Evolutionary conservation across 1,140 invertebrate species (phyloP).

Genomic region (Scaptomyza graminum): DNA sequence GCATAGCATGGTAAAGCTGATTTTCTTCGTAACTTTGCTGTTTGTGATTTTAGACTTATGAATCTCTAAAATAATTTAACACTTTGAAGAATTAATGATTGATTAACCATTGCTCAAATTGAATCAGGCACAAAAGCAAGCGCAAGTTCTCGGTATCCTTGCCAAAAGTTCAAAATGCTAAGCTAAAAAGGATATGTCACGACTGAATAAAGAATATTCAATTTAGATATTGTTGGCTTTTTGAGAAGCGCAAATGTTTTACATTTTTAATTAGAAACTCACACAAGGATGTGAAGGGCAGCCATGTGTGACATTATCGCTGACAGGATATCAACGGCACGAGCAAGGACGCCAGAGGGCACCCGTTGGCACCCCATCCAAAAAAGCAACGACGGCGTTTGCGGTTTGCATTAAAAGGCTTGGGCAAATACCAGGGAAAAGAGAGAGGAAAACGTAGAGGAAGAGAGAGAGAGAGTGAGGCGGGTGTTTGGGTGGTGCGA

Average conservation of each 20-base stretch:
- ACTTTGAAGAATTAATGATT: background rate
- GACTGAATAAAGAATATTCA: conserved; percentile 37
- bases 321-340: conserved; percentile 55
- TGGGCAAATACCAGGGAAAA: conserved; percentile 37
- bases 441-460: too few relatives aligned
- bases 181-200: conserved; percentile 28
- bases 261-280: conserved; percentile 78
- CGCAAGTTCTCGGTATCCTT: background rate
- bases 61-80: background rate
- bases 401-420: conserved; percentile 40
- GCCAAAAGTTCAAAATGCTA: conserved; percentile 6
- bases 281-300: conserved; percentile 43
- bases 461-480: background rate
- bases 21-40: background rate
- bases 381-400: conserved; percentile 11
- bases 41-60: too few relatives aligned
- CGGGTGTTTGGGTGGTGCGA: background rate
- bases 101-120: background rate
- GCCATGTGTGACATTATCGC: conserved; percentile 74
- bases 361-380: conserved; percentile 39
- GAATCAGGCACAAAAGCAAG: background rate
- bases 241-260: conserved; percentile 66
- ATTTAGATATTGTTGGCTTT: conserved; percentile 41
- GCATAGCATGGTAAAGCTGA: background rate
- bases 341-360: conserved; percentile 17